Evolutionary conservation across 2,888 invertebrate genomes (phyloP), one percentile per base, ranked within the genome.

Genomic region (Lepidocyrtinus sp.): DNA sequence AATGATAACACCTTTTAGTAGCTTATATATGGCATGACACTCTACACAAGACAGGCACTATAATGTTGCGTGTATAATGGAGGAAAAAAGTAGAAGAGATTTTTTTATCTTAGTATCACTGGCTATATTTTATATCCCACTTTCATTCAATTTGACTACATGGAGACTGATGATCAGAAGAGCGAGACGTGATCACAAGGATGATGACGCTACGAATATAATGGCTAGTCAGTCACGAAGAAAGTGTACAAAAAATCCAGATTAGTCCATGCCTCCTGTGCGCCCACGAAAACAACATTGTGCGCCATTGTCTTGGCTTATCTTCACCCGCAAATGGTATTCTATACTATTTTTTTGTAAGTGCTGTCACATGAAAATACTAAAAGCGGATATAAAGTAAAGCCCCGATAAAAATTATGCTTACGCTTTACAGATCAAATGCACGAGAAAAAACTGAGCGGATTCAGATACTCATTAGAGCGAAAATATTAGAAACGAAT

Each of bases 381-480:
- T n/a, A n/a, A 50, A n/a, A 12, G 50, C 50, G 50, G 50, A 2
- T 50, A 1, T 12, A 50, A 12, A 50, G 5, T 50, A 50, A 50
- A 17, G 50, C 12, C 50, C 2, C 63, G 45, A 69, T 50, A 62
- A 76, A 75, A 76, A 70, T 70, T n/a, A 46, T 63, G 64, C 70
- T 76, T 61, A 50, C n/a, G n/a, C n/a, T n/a, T n/a, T n/a, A n/a
- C n/a, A n/a, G n/a, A n/a, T n/a, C n/a, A n/a, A n/a, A n/a, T n/a
- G n/a, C n/a, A n/a, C n/a, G n/a, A n/a, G n/a, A n/a, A n/a, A 77
- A 71, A 59, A 77, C 76, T 65, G 50, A 76, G 65, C 64, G 70
- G 71, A 65, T 69, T 71, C 70, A 64, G 76, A 55, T 55, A 70
- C 76, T 77, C 76, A 71, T 78, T 78, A 67, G 62, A 67, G 5